These are phyloP conservation scores for Dendrolimus punctatus DNA, from an alignment of 1,140 invertebrate genomes.

Conservation along the genomic window DNA sequence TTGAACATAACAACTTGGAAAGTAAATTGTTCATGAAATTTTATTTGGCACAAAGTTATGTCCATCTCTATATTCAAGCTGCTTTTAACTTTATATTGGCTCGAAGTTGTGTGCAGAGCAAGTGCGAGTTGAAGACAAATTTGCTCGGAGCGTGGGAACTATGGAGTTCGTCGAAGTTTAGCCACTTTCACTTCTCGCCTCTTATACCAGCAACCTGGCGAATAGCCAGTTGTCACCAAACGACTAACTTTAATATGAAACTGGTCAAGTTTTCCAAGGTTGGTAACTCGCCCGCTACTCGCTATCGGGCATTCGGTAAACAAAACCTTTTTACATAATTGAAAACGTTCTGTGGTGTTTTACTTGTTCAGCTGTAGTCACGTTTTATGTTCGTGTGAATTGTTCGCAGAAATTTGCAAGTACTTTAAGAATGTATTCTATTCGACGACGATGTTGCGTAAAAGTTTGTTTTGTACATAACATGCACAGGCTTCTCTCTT, in stretches of 20 bases:
- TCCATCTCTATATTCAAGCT: slow-evolving; percentile 5
- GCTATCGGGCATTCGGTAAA: slow-evolving; percentile 19
- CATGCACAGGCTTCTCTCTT: too few relatives aligned
- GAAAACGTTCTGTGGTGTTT: slow-evolving; percentile 19
- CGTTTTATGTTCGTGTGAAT: slow-evolving; percentile 13
- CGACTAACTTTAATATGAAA: slow-evolving; percentile 39
- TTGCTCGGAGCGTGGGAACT: slow-evolving; percentile 42
- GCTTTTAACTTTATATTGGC: slow-evolving; percentile 43
- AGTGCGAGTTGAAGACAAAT: slow-evolving; percentile 36
- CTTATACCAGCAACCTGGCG: slow-evolving; percentile 15
- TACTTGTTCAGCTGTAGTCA: slow-evolving; percentile 10
- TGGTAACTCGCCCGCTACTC: slow-evolving; percentile 18
- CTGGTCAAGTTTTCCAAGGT: slow-evolving; percentile 40
- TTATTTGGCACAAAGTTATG: too few relatives aligned
- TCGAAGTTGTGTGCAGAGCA: slow-evolving; percentile 29
- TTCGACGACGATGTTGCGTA: too few relatives aligned
- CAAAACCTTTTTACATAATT: slow-evolving; percentile 31
- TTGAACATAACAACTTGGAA: too few relatives aligned
- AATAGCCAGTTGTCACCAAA: too few relatives aligned
- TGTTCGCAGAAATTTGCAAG: slow-evolving; percentile 7
- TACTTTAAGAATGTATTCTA: not conserved
- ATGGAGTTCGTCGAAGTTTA: slow-evolving; percentile 37
- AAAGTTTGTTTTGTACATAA: too few relatives aligned
- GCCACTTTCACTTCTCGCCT: slow-evolving; percentile 43
- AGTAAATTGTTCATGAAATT: too few relatives aligned